Evolutionary conservation across 2,797 vertebrate genomes (phyloP).

Genomic region (Lepilemur ruficaudatus): DNA sequence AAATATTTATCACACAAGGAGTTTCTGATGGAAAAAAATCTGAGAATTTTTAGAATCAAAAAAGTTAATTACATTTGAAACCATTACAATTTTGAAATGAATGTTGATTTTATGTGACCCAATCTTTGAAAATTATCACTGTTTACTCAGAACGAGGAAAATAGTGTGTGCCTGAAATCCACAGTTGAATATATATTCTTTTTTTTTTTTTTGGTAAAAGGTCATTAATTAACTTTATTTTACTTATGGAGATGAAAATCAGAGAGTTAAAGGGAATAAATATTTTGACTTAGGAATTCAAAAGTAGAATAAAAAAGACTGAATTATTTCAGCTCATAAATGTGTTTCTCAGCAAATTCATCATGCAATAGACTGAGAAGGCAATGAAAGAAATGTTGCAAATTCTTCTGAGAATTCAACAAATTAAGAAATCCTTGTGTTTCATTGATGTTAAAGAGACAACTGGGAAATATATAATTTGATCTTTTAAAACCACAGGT

Average conservation of each 20-base stretch:
- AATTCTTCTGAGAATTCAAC: background rate
- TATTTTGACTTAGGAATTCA: background rate
- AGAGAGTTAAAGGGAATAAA: background rate
- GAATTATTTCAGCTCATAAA: background rate
- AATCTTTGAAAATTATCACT: constrained; percentile 16
- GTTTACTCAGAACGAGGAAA: constrained; percentile 2
- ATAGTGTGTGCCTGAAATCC: background rate
- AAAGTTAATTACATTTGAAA: background rate
- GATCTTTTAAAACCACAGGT: background rate
- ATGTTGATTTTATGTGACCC: constrained; percentile 7
- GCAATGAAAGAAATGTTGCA: background rate
- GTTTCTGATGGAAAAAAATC: constrained; percentile 7
- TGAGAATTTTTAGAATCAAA: constrained; percentile 20
- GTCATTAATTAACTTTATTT: constrained; percentile 10
- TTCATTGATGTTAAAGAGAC: background rate
- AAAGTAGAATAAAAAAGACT: background rate
- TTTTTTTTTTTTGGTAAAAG: background rate
- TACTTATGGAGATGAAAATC: background rate
- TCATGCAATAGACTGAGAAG: background rate
- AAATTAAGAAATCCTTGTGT: background rate
- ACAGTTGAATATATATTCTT: background rate
- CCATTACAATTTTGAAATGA: background rate
- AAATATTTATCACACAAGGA: background rate
- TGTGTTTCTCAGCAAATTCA: background rate
- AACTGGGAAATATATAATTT: background rate